phyloP scores from a whole-genome alignment of 1,140 invertebrate species.

The Druon quercuslanigerum region DNA sequence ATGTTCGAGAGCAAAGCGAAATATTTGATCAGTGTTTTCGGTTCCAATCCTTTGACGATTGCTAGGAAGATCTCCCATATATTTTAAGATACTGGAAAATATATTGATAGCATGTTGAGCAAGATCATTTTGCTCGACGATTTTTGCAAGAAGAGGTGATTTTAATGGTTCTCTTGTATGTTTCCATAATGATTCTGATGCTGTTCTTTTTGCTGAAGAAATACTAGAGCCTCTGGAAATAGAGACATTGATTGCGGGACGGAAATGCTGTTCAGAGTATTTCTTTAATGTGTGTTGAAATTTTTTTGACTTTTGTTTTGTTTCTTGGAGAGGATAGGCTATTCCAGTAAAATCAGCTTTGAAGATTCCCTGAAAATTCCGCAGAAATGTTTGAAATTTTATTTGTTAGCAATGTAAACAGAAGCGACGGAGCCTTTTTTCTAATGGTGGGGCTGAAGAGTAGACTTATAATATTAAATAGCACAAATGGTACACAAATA shows the following conservation, averaged over 20 bases:
- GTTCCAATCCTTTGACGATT: constrained; percentile 81
- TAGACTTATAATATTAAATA: too few relatives aligned
- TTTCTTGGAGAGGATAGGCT: constrained; percentile 64
- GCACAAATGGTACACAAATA: too few relatives aligned
- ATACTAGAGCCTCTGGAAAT: constrained; percentile 62
- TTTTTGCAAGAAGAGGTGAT: constrained; percentile 89
- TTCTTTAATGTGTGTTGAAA: constrained; percentile 88
- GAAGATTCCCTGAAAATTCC: constrained; percentile 73
- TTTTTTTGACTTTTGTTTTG: constrained; percentile 78
- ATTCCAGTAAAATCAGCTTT: constrained; percentile 77
- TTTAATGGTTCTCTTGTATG: constrained; percentile 90
- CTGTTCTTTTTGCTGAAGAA: constrained; percentile 77
- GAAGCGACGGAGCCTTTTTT: too few relatives aligned
- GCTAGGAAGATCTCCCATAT: constrained; percentile 95
- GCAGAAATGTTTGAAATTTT: not conserved
- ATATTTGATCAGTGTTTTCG: constrained; percentile 93
- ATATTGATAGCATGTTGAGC: constrained; percentile 84
- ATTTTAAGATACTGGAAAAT: constrained; percentile 91
- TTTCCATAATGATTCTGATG: constrained; percentile 85
- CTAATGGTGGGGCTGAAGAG: too few relatives aligned
- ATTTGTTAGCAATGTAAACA: not conserved
- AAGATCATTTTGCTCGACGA: constrained; percentile 85
- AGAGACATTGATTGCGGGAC: constrained; percentile 70
- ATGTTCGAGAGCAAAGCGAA: constrained; percentile 86
- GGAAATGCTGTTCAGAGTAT: constrained; percentile 89